Evolutionary conservation across 2,113 vertebrate species (phyloP), one percentile per base, ranked within the genome.

Genomic region (Empidonax traillii): DNA sequence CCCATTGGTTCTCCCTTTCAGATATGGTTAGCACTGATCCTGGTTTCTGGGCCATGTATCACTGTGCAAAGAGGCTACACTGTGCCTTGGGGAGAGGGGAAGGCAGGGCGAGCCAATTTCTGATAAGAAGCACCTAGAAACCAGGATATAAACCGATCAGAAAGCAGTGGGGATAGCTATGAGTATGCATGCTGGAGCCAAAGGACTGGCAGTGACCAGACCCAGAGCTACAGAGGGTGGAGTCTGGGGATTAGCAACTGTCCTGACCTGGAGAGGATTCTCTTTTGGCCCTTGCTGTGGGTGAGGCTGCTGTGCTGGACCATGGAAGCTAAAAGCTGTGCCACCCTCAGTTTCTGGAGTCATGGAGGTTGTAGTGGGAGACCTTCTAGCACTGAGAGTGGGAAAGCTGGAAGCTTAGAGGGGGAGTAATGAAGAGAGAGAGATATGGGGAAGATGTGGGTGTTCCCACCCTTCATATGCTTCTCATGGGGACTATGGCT

Each of bases 1-100:
- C 8, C 37, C 25, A 83, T 18, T 43, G 65, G 85, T 73, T 95
- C 27, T 95, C 18, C 47, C 16, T 92, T 94, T 96, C 93, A 88
- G 65, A 90, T 87, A 39, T 31, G 4, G 33, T 93, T 94, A 95
- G 65, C 51, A 87, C 51, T 39, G 88, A 63, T 92, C 41, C 46
- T 96, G 39, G 49, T 35, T 95, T 90, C 83, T 91, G 53, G 47
- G 51, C 35, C 31, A 53, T n/a, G 43, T 76, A 65, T 13, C 25
- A 47, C 78, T 4, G 1, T 78, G 47, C 39, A 69, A 74, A 94
- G 82, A 90, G 21, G 55, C 61, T 93, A 62, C 41, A 75, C 52
- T n/a, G 3, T 89, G 65, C 52, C 55, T 37, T 33, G 8, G 39
- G n/a, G 25, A 76, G 77, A 73, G 63, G 13, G 13, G 22, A 69